Percentiles rank a stretch among this genome's conserved stretches.
Evolutionary conservation across 2,888 invertebrate species (phyloP).

Genomic region (Psylliodes chrysocephalus): DNA sequence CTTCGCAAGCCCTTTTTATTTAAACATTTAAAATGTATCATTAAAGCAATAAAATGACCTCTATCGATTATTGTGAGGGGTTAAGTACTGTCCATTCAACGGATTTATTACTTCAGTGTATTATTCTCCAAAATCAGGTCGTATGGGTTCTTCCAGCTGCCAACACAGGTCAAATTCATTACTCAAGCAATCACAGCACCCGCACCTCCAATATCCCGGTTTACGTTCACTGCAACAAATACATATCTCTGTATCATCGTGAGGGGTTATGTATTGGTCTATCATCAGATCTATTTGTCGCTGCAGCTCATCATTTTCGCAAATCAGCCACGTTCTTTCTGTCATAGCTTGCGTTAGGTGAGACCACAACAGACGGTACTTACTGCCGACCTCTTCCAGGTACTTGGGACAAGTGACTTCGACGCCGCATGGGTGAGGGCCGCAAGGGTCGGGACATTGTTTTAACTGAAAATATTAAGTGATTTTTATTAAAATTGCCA

Average conservation of each 20-base stretch:
- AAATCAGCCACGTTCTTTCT: neutral
- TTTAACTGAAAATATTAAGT: neutral
- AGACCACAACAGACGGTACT: neutral
- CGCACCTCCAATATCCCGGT: neutral
- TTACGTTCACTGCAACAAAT: neutral
- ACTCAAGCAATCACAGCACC: neutral
- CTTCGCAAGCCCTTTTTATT: too few relatives aligned
- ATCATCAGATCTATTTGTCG: neutral
- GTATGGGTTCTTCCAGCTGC: too few relatives aligned
- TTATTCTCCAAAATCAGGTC: too few relatives aligned
- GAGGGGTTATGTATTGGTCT: neutral
- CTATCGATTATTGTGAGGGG: too few relatives aligned
- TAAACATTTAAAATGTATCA: too few relatives aligned
- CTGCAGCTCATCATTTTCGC: neutral
- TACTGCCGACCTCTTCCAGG: neutral
- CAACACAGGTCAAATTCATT: too few relatives aligned
- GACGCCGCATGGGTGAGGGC: neutral
- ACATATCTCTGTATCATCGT: conserved; percentile 2
- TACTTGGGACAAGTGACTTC: conserved; percentile 1
- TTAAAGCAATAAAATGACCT: too few relatives aligned
- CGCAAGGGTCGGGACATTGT: conserved; percentile 4
- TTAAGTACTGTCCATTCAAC: too few relatives aligned
- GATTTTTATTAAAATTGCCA: too few relatives aligned
- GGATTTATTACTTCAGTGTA: too few relatives aligned
- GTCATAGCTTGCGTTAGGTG: neutral